Base-by-base conservation (phyloP, 30 jellyfish, hydroid and myxozoan genomes). In the Turritopsis rubra region DNA sequence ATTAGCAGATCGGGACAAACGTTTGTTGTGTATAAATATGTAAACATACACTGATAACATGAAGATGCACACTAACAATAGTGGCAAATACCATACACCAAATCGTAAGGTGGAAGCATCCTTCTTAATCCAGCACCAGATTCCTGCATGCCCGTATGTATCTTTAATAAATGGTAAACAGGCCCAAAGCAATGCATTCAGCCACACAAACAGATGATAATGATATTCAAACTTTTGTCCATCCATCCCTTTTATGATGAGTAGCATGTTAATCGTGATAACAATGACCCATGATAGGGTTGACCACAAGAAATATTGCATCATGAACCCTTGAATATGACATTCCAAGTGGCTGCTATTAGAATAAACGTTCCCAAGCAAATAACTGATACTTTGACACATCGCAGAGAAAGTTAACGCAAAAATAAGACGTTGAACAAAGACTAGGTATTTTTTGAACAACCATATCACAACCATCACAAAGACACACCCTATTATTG, bases 141-240 rank as follows among this genome's bases (percentile, higher is more conserved):
- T 96, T 30, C 98, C 98, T 19, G 98, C 96, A 41, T 93, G 98
- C 19, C 98, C 98, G 83, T 92, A 92, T 85, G 84, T 91, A 72
- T 83, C 88, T 7, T 93, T 90, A 72, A 84, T 66, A 79, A 92
- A 92, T 7, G 98, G 98, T 28, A 88, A 31, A 24, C 72, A 83
- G 13, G 98, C 95, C 98, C 95, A 84, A 71, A 92, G 28, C 29
- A 92, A 81, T 8, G 98, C 96, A 22, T 85, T 73, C 28, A 86
- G 85, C 98, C 98, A 92, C 74, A 86, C 29, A 17, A 88, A 66
- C 25, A 85, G 17, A 76, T 92, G 96, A 79, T 83, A 92, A 84
- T 81, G 85, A 53, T 88, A 81, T 70, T 92, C 98, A 75, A 26
- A 92, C 22, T 73, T 66, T 21, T 16, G 80, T 19, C 82, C 71